Evolutionary conservation across 37 sponge, comb jelly and placozoan genomes (phyloP).

Genomic region (Aplysina aerophoba): DNA sequence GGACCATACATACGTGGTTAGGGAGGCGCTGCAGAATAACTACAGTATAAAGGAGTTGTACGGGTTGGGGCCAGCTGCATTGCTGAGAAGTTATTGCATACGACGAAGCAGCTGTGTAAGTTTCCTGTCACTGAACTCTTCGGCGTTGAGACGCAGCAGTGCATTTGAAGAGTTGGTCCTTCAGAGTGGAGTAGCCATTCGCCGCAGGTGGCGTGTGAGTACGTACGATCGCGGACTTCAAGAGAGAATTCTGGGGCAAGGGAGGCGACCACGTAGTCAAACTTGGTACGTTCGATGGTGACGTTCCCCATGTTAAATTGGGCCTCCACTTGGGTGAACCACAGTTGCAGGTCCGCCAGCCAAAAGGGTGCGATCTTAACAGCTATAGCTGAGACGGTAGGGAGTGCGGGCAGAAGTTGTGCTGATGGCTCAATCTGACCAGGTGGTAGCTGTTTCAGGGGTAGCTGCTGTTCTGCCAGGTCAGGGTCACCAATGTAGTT

Average conservation of each 20-base stretch:
- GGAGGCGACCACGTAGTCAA: conserved; percentile 4
- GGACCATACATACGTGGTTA: conserved; percentile 46
- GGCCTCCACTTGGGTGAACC: too few relatives aligned
- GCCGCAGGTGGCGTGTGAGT: conserved; percentile 29
- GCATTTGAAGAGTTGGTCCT: conserved; percentile 17
- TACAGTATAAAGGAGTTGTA: background rate
- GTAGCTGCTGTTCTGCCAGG: too few relatives aligned
- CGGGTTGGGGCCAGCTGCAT: background rate
- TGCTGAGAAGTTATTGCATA: conserved; percentile 36
- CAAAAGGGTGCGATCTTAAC: too few relatives aligned
- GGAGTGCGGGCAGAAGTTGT: too few relatives aligned
- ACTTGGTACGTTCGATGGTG: too few relatives aligned
- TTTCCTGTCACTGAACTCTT: conserved; percentile 47
- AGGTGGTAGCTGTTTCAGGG: too few relatives aligned
- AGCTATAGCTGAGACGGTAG: too few relatives aligned
- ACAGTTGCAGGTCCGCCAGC: too few relatives aligned
- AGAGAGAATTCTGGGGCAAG: conserved; percentile 55
- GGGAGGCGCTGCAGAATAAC: conserved; percentile 54
- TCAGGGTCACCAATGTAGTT: conserved; percentile 1
- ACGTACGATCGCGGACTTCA: conserved; percentile 62
- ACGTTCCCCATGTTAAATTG: too few relatives aligned
- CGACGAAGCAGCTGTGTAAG: too few relatives aligned
- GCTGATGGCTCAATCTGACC: too few relatives aligned
- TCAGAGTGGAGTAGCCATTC: conserved; percentile 14
- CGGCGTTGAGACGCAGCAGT: conserved; percentile 29